Evolutionary conservation across 2,888 invertebrate species (phyloP), one percentile per base, ranked within the genome.

Genomic region (Caenorhabditis wallacei): DNA sequence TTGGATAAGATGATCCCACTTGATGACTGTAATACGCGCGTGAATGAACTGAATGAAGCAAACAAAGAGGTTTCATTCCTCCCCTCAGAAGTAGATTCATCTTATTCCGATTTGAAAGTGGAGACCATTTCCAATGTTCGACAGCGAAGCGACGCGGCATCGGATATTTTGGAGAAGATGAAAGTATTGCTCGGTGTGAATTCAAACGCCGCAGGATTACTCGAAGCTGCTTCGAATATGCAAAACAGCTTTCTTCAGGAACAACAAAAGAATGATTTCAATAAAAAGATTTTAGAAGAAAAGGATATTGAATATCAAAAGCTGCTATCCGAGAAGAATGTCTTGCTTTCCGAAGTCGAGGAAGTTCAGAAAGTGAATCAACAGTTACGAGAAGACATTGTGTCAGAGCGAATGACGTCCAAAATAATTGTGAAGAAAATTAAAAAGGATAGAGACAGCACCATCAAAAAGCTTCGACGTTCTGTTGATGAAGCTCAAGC

Each of bases 401-500:
- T 18, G 18, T 2, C 46, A 7, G 46, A 48, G 35, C 40, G 35
- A 2, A 18, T 40, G 20, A n/a, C 53, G 22, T 16, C 30, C 2
- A 56, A 37, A 43, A 43, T 7, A 1, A 24, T 16, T n/a, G n/a
- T 56, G 26, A 69, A 56, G 56, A 69, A 56, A 10, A 18, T 10
- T 11, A 24, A n/a, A n/a, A 61, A 46, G n/a, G 24, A 24, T 26
- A 61, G 16, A 16, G 40, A 43, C 26, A n/a, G 22, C 24, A 24
- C 11, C n/a, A 7, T 30, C 4, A 63, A 46, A n/a, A 63, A 43
- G 18, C 7, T 22, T 22, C 40, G 40, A 26, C 22, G 24, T 16
- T 13, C 2, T 3, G 10, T 22, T 18, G 59, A 59, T 20, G 59
- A 59, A 5, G 40, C 20, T 10, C 7, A 18, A 20, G n/a, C 59